Percentiles rank a stretch among this genome's conserved stretches.
Evolutionary conservation across 92 coral and sea anemone genomes (phyloP).

Genomic region (Paragorgia papillata): DNA sequence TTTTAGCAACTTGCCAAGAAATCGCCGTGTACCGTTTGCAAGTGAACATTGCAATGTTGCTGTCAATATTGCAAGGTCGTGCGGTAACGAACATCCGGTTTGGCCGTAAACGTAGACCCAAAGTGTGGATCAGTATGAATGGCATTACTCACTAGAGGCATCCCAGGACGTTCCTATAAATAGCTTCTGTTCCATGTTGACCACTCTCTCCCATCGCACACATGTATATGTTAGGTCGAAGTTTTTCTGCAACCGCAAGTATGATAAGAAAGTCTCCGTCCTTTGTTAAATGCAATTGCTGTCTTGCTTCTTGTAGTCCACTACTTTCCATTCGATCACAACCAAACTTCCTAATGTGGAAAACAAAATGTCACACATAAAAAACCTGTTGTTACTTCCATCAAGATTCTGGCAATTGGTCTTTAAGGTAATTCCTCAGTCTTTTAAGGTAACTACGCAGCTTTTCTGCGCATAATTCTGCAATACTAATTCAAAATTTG

Average conservation of each 20-base stretch:
- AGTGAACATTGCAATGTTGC: too few species aligned
- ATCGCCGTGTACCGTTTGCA: too few species aligned
- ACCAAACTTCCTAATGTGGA: slow-evolving; percentile 34
- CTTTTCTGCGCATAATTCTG: too few species aligned
- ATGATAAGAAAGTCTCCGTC: slow-evolving; percentile 88
- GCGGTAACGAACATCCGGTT: background rate
- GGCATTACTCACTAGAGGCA: background rate
- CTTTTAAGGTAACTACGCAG: too few species aligned
- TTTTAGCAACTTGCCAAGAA: too few species aligned
- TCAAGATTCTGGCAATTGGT: too few species aligned
- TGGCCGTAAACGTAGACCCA: too few species aligned
- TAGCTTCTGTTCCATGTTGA: slow-evolving; percentile 18
- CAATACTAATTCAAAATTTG: too few species aligned
- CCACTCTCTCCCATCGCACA: slow-evolving; percentile 75
- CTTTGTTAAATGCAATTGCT: slow-evolving; percentile 82
- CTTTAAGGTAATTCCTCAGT: too few species aligned
- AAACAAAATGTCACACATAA: background rate
- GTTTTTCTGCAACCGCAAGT: slow-evolving; percentile 87
- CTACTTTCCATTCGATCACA: slow-evolving; percentile 72
- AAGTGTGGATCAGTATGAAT: background rate
- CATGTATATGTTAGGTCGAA: slow-evolving; percentile 81
- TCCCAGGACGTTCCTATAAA: slow-evolving; percentile 19
- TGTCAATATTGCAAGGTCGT: too few species aligned
- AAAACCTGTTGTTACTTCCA: too few species aligned
- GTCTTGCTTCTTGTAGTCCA: slow-evolving; percentile 78